These are phyloP conservation scores for Opisthograptis luteolata DNA, from an alignment of 2,888 invertebrate species.

Conservation along the genomic window DNA sequence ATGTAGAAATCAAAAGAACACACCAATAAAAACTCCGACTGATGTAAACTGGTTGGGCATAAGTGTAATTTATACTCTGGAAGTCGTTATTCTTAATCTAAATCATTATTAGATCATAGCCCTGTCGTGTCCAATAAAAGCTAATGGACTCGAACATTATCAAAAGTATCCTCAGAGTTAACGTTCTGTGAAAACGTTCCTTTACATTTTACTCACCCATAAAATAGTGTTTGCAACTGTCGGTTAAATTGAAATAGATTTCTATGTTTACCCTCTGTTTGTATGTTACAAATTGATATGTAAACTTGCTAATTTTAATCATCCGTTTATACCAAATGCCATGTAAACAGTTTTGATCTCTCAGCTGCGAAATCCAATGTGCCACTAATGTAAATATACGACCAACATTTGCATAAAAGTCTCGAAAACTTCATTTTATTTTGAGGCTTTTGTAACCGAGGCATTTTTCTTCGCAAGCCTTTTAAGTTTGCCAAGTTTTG, in stretches of 20 bases:
- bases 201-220: conserved; percentile 47
- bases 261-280: conserved; percentile 47
- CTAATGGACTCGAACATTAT: conserved; percentile 39
- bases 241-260: conserved; percentile 57
- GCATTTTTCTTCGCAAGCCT: too few relatives aligned
- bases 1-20: conserved; percentile 5
- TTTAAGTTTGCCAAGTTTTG: too few relatives aligned
- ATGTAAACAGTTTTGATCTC: conserved; percentile 42
- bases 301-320: conserved; percentile 46
- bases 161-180: conserved; percentile 40
- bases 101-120: conserved; percentile 33
- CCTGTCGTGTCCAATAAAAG: conserved; percentile 41
- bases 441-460: too few relatives aligned
- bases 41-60: conserved; percentile 11
- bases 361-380: conserved; percentile 4
- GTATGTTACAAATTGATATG: conserved; percentile 41
- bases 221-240: conserved; percentile 50
- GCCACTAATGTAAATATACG: background rate
- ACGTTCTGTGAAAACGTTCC: conserved; percentile 49
- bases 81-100: conserved; percentile 24
- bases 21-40: conserved; percentile 2
- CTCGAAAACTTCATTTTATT: too few relatives aligned
- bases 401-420: conserved; percentile 7
- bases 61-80: conserved; percentile 8
- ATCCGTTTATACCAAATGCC: conserved; percentile 37